Evolutionary conservation across 2,888 invertebrate species (phyloP).

Genomic region (Drosophila affinis): DNA sequence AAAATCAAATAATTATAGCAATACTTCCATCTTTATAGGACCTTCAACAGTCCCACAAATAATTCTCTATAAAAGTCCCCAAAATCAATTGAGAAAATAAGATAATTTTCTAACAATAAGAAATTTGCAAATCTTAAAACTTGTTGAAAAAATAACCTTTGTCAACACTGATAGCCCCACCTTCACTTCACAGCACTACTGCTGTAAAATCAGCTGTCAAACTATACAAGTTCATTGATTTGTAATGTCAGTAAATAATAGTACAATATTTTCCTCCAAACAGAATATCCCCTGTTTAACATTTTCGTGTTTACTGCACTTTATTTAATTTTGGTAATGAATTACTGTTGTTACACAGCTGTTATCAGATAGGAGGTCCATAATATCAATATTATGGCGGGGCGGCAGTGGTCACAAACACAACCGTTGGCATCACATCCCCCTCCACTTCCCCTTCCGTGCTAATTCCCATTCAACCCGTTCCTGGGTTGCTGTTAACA

Average conservation of each 20-base stretch:
- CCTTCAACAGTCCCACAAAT: too few species aligned
- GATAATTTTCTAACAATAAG: too few species aligned
- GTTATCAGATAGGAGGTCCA: neutral
- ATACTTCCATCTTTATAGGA: too few species aligned
- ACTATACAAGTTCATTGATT: neutral
- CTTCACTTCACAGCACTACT: neutral
- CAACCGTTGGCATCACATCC: neutral
- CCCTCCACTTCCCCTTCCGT: neutral
- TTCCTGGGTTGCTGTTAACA: slow-evolving; percentile 2
- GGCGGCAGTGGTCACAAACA: neutral
- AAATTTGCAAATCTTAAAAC: too few species aligned
- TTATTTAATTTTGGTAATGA: neutral
- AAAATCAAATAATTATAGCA: neutral
- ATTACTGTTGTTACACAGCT: neutral
- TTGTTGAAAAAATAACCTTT: too few species aligned
- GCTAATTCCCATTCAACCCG: neutral
- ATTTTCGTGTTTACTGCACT: neutral
- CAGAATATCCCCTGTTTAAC: neutral
- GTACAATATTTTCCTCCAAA: neutral
- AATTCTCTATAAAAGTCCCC: too few species aligned
- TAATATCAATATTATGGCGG: neutral
- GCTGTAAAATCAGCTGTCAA: neutral
- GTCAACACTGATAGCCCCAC: too few species aligned
- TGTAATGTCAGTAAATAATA: neutral
- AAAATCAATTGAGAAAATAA: too few species aligned